A percentile compares a stretch with the other conserved stretches of the same genome.
Evolutionary conservation across 2,113 vertebrate genomes (phyloP).

Genomic region (Centropristis striata): DNA sequence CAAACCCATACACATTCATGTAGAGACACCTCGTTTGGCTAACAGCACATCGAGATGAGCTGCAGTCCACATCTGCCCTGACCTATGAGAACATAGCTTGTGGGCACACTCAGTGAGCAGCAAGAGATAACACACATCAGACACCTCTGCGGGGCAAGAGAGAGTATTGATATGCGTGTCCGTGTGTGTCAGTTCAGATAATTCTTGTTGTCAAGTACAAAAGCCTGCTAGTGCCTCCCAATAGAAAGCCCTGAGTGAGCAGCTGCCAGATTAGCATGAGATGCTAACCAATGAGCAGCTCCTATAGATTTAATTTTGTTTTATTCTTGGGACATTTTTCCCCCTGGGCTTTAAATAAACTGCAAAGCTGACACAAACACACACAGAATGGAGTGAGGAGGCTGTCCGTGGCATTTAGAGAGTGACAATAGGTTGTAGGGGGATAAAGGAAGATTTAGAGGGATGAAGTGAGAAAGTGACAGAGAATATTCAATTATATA

Average conservation of each 20-base stretch:
- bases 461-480: conserved; percentile 1
- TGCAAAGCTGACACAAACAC: not conserved
- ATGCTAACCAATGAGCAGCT: not conserved
- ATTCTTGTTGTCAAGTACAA: not conserved
- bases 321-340: not conserved
- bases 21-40: conserved; percentile 30
- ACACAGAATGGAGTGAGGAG: conserved; percentile 8
- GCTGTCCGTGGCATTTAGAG: conserved; percentile 16
- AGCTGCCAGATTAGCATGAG: conserved; percentile 19
- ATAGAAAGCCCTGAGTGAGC: not conserved
- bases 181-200: not conserved
- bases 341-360: not conserved
- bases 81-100: conserved; percentile 28
- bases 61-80: conserved; percentile 18
- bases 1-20: conserved; percentile 27
- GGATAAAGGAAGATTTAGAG: conserved; percentile 34
- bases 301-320: not conserved
- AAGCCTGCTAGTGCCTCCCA: not conserved
- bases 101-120: conserved; percentile 36
- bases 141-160: not conserved
- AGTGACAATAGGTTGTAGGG: conserved; percentile 22
- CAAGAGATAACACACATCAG: conserved; percentile 26
- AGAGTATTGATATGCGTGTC: conserved; percentile 11
- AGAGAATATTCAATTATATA: conserved; percentile 34
- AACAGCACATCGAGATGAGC: conserved; percentile 24